These are phyloP conservation scores for Drosophila mojavensis DNA, from an alignment of 1,140 invertebrate species.

Conservation along the genomic window DNA sequence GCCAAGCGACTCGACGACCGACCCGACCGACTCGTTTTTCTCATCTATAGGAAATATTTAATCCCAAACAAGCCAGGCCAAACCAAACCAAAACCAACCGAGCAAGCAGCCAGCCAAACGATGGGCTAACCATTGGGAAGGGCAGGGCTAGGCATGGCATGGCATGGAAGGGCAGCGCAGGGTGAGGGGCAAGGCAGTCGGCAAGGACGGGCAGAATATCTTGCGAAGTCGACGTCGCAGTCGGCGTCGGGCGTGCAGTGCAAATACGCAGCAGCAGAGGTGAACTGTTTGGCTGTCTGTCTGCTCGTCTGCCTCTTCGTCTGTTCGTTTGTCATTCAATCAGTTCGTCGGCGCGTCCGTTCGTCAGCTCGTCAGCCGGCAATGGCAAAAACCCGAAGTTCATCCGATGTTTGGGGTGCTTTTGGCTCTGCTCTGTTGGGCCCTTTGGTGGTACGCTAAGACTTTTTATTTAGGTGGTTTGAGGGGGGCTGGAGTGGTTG, in stretches of 20 bases:
- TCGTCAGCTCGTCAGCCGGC: conserved; percentile 5
- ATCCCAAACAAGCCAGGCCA: conserved; percentile 79
- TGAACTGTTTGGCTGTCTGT: conserved; percentile 22
- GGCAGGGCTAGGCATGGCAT: conserved; percentile 33
- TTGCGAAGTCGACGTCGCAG: conserved; percentile 23
- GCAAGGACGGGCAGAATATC: conserved; percentile 53
- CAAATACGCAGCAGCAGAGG: conserved; percentile 54
- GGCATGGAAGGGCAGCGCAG: conserved; percentile 26
- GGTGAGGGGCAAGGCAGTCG: conserved; percentile 24
- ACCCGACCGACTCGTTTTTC: conserved; percentile 78
- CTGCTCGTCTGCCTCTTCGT: conserved; percentile 7
- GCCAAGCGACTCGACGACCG: conserved; percentile 49
- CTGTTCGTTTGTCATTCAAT: conserved; percentile 1
- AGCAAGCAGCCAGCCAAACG: conserved; percentile 54
- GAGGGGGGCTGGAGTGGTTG: conserved; percentile 6
- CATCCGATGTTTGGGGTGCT: conserved; percentile 73
- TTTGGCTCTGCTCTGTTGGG: conserved; percentile 29
- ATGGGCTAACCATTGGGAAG: background rate
- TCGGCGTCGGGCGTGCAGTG: conserved; percentile 66
- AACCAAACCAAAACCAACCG: conserved; percentile 62
- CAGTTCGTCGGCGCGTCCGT: background rate
- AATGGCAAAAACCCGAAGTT: conserved; percentile 41
- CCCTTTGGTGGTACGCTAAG: conserved; percentile 26
- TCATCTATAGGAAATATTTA: conserved; percentile 83
- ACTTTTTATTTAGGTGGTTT: conserved; percentile 21